A percentile compares a stretch with the other conserved stretches of the same genome.
Evolutionary conservation across 2,888 invertebrate genomes (phyloP).

Genomic region (Cynaeus angustus): DNA sequence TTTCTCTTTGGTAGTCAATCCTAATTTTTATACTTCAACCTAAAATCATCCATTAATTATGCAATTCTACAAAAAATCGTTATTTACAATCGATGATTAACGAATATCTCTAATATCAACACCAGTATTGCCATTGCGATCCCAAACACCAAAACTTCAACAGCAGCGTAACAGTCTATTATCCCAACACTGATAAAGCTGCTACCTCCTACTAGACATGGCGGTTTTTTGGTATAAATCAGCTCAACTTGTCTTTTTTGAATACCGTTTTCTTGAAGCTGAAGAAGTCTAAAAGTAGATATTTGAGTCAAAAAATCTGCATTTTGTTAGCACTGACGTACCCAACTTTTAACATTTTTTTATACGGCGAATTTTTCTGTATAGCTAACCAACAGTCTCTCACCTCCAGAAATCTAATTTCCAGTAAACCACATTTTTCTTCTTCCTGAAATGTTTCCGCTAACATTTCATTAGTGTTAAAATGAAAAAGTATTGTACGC

Average conservation of each 20-base stretch:
- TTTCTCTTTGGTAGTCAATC: too few species aligned
- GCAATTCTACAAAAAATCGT: neutral
- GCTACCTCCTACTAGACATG: neutral
- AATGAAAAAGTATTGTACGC: slow-evolving; percentile 44
- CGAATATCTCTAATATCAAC: neutral
- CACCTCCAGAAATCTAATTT: slow-evolving; percentile 76
- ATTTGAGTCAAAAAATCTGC: neutral
- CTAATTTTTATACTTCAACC: neutral
- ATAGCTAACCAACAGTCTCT: slow-evolving; percentile 78
- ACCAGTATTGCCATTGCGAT: neutral
- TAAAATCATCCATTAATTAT: neutral
- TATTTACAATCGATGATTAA: neutral
- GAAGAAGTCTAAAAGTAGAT: neutral
- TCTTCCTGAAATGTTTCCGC: slow-evolving; percentile 81
- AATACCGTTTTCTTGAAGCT: neutral
- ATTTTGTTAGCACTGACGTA: neutral
- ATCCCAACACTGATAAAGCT: slow-evolving; percentile 13
- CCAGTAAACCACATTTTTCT: slow-evolving; percentile 82
- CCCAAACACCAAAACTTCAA: neutral
- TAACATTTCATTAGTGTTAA: slow-evolving; percentile 67
- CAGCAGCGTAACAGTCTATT: slow-evolving; percentile 4
- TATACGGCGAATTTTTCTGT: slow-evolving; percentile 76
- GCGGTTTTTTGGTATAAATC: neutral
- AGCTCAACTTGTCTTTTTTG: neutral
- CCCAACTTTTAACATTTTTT: slow-evolving; percentile 67